These are phyloP conservation scores for Leucoraja erinaceus DNA, from an alignment of 2,113 vertebrate species.

Conservation along the genomic window DNA sequence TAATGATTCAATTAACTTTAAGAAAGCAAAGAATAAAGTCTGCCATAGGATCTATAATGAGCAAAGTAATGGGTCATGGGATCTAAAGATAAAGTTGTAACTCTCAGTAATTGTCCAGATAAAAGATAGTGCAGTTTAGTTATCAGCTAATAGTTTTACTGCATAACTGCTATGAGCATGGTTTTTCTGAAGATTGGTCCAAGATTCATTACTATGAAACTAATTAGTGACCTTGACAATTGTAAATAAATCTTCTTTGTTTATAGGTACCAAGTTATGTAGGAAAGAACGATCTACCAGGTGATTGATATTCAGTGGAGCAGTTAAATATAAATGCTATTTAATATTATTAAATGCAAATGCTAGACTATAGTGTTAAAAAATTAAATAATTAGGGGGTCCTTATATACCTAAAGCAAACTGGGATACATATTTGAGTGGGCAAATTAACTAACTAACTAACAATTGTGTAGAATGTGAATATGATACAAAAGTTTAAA, in stretches of 20 bases:
- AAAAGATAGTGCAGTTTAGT: neutral
- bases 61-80: neutral
- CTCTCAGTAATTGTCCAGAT: neutral
- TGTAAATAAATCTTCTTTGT: neutral
- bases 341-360: neutral
- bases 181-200: constrained; percentile 6
- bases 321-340: no score
- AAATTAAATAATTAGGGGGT: neutral
- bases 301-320: neutral
- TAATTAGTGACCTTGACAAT: neutral
- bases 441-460: neutral
- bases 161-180: neutral
- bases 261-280: neutral
- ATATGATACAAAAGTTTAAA: neutral
- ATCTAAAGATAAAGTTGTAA: constrained; percentile 22
- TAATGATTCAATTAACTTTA: constrained; percentile 18
- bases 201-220: neutral
- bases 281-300: neutral
- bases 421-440: neutral
- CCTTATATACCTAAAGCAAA: neutral
- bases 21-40: neutral
- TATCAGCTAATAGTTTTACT: neutral
- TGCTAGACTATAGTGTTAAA: neutral
- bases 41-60: neutral
- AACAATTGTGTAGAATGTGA: neutral